These are phyloP conservation scores for Clytia hemisphaerica DNA, from an alignment of 30 jellyfish, hydroid and myxozoan species.

Conservation along the genomic window DNA sequence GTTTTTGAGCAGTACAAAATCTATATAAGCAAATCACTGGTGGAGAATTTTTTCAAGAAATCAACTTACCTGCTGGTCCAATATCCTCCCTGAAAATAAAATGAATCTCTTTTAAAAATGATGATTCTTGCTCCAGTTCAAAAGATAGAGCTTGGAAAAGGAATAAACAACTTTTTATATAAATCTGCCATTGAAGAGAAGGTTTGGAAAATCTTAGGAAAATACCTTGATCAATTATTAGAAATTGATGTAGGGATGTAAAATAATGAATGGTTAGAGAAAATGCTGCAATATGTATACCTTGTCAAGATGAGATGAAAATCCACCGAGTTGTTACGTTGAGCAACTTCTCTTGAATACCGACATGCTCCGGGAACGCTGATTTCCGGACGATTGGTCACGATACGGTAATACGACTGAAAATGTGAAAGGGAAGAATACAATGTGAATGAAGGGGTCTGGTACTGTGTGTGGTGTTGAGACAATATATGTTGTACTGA, in stretches of 20 bases:
- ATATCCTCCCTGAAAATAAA: slow-evolving; percentile 45
- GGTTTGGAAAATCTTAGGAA: not conserved
- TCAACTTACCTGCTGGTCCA: slow-evolving; percentile 76
- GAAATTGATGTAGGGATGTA: no score
- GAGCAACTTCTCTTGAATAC: slow-evolving; percentile 33
- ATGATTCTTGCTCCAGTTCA: not conserved
- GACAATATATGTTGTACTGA: not conserved
- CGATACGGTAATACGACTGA: slow-evolving; percentile 34
- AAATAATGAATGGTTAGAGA: no score
- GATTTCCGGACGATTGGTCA: slow-evolving; percentile 57
- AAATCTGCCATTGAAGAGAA: not conserved
- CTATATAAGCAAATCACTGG: no score
- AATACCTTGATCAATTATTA: not conserved
- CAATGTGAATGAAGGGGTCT: no score
- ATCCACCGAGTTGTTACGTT: slow-evolving; percentile 14
- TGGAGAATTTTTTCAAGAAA: not conserved
- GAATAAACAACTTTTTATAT: not conserved
- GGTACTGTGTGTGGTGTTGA: no score
- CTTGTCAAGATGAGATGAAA: slow-evolving; percentile 57
- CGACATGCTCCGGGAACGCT: slow-evolving; percentile 63
- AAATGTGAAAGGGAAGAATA: not conserved
- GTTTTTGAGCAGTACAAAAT: no score
- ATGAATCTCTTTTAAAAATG: not conserved
- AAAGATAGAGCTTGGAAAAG: not conserved
- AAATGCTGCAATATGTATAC: no score